Conservation (phyloP, 2,888 invertebrate genomes). For the Ferrisia virgata region DNA sequence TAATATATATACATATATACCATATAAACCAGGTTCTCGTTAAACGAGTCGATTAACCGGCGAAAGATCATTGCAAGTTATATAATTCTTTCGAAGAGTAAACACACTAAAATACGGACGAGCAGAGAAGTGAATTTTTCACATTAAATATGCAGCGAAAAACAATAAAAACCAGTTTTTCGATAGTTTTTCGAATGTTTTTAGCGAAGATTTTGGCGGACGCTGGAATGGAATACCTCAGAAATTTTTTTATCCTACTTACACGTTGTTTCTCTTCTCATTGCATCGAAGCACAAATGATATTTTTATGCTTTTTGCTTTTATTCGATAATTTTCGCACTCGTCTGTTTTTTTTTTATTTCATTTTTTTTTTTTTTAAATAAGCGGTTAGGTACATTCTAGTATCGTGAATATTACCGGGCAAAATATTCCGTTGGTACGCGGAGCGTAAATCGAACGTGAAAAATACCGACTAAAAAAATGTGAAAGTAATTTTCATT, state of each 20-base stretch:
- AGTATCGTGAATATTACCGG: neutral
- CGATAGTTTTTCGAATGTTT: conserved; percentile 21
- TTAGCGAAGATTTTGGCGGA: conserved; percentile 6
- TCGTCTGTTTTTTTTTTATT: neutral
- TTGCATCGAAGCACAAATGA: neutral
- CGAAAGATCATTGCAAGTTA: neutral
- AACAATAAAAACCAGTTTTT: conserved; percentile 29
- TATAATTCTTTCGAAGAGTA: neutral
- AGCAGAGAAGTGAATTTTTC: conserved; percentile 11
- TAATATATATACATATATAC: too few species aligned
- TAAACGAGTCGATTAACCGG: conserved; percentile 27
- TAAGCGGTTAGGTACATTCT: conserved; percentile 13
- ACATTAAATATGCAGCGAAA: conserved; percentile 10
- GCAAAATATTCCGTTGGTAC: neutral
- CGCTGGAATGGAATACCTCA: neutral
- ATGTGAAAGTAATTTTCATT: neutral
- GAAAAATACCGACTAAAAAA: conserved; percentile 20
- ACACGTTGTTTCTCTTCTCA: neutral
- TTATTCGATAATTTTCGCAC: too few species aligned
- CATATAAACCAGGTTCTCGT: neutral
- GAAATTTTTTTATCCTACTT: neutral
- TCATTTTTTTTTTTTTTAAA: neutral
- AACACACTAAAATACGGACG: neutral
- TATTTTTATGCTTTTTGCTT: neutral
- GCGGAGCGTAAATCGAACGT: neutral